Conservation (phyloP, 2,113 vertebrate genomes). For the Aplodontia rufa region DNA sequence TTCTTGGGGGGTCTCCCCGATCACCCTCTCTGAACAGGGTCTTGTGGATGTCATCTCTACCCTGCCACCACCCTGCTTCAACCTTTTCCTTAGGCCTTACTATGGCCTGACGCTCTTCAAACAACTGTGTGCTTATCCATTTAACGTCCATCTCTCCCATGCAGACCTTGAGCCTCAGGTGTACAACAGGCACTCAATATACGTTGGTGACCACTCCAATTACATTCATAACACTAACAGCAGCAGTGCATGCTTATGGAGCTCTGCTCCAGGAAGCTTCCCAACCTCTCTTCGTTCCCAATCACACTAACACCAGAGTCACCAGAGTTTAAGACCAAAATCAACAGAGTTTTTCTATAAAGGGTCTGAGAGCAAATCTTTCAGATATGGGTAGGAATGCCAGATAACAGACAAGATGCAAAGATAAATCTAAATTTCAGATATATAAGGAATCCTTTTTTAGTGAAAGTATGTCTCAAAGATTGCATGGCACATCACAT, state of each 20-base stretch:
- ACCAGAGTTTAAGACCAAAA: too few relatives aligned
- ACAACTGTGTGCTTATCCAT: not conserved
- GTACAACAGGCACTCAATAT: not conserved
- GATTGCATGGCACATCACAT: not conserved
- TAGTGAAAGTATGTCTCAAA: not conserved
- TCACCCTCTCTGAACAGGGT: fast-evolving
- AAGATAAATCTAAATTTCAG: not conserved
- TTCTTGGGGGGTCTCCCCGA: not conserved
- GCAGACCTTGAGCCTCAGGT: not conserved
- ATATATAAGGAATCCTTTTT: not conserved
- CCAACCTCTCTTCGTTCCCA: too few relatives aligned
- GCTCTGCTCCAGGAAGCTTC: not conserved
- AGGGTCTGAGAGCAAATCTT: not conserved
- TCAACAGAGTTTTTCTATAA: not conserved
- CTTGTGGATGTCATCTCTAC: fast-evolving
- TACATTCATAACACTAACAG: not conserved
- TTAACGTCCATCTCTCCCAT: not conserved
- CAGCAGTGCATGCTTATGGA: not conserved
- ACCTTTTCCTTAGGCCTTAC: not conserved
- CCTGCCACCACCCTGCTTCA: not conserved
- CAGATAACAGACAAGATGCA: not conserved
- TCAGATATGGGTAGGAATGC: not conserved
- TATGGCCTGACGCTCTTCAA: not conserved
- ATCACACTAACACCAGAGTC: too few relatives aligned
- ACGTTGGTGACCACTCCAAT: not conserved